These are phyloP conservation scores for Cuculus canorus DNA, from an alignment of 2,797 vertebrate species.

Conservation along the genomic window DNA sequence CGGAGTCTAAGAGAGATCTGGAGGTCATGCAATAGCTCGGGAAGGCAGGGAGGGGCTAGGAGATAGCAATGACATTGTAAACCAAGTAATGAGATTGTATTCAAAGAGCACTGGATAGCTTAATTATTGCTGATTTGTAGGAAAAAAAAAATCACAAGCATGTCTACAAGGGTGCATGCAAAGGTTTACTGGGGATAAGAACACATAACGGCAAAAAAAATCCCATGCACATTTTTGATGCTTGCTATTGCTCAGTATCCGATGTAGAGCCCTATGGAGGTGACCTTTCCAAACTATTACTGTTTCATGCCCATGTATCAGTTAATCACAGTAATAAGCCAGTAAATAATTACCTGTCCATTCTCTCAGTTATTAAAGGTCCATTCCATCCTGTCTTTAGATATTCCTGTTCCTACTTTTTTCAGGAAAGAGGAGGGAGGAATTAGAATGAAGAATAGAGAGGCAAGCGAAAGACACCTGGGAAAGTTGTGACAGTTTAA, in stretches of 20 bases:
- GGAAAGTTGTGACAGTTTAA: background rate
- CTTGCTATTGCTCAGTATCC: background rate
- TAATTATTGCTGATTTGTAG: background rate
- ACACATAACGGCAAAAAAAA: background rate
- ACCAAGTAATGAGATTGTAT: conserved; percentile 17
- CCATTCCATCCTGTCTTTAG: background rate
- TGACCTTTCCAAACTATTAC: background rate
- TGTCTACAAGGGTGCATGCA: background rate
- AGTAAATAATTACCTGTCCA: background rate
- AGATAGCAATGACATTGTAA: conserved; percentile 62
- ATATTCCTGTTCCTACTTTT: background rate
- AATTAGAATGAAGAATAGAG: background rate
- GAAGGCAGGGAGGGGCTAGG: conserved; percentile 82
- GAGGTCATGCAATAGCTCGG: conserved; percentile 87
- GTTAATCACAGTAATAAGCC: background rate
- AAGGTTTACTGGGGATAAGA: background rate
- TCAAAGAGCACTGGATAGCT: background rate
- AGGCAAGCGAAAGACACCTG: background rate
- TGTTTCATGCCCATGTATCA: background rate
- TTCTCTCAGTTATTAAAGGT: background rate
- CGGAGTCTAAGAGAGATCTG: conserved; percentile 85
- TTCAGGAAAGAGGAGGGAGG: background rate
- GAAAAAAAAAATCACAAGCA: background rate
- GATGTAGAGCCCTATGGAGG: rapidly evolving
- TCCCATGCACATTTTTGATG: background rate